Evolutionary conservation across 1,140 invertebrate genomes (phyloP), one percentile per base, ranked within the genome.

Genomic region (Pseudomyrmex gracilis): DNA sequence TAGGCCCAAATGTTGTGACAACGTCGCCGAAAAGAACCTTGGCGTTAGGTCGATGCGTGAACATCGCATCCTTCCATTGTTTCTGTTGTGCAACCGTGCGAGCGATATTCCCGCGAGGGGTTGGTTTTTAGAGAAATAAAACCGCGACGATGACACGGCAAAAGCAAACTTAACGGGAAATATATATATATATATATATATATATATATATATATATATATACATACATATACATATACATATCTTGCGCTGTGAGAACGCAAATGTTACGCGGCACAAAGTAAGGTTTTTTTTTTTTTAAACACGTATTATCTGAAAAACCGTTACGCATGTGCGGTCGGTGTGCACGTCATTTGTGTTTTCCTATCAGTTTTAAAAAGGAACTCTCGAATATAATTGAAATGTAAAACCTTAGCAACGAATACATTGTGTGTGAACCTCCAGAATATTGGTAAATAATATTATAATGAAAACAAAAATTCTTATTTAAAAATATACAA

Each of bases 1-100:
- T 47, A 61, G 82, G 67, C 73, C 88, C 82, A 90, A 87, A 88
- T 86, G 87, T 88, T 88, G 76, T 88, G 87, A 88, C 84, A 89
- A 51, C 13, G 85, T 34, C 71, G 24, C 83, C 83, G 57, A 61
- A 80, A 82, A 85, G 57, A 77, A 84, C 47, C 34, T 70, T 20
- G 1, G 55, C n/a, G 43, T 80, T 60, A 60, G 76, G 22, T 47
- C 66, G 53, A 80, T 67, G 85, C 68, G 77, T 73, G 57, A 43
- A 22, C 15, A 73, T 22, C 57, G 47, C 60, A 20, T 71, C 8
- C 17, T 45, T 17, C 17, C 70, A 74, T 87, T 84, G 82, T 88
- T 83, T 88, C 74, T 80, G 49, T 68, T 24, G 22, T 45, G 20
- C 22, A 70, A 47, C 53, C 20, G 55, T 58, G 15, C n/a, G 34